A percentile compares a stretch with the other conserved stretches of the same genome.
phyloP scores from a whole-genome alignment of 2,888 invertebrate genomes.

The Chrysolina oricalcia region DNA sequence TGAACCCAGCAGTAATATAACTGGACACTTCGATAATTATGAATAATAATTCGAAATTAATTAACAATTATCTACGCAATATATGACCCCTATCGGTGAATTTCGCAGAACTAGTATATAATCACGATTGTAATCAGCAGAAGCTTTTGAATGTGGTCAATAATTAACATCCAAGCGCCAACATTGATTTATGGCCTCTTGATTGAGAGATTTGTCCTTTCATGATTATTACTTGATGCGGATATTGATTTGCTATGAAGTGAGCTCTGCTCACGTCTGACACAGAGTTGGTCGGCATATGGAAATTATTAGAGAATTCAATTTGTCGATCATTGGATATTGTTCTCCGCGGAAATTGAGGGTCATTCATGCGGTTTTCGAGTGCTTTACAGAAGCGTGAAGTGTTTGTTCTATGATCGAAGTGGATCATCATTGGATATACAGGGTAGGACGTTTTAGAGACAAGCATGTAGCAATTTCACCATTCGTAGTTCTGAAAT shows the following conservation, averaged over 20 bases:
- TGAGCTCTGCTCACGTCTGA: not conserved
- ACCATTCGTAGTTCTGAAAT: no score
- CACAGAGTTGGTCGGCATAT: not conserved
- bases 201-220: constrained; percentile 45
- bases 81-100: not conserved
- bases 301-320: constrained; percentile 3
- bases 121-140: not conserved
- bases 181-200: constrained; percentile 46
- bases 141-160: constrained; percentile 1
- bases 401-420: no score
- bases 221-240: constrained; percentile 31
- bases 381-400: no score
- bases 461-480: no score
- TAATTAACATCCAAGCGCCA: not conserved
- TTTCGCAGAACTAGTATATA: not conserved
- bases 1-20: no score
- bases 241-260: constrained; percentile 35
- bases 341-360: not conserved
- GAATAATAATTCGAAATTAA: not conserved
- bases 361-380: no score
- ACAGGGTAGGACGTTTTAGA: no score
- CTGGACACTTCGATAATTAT: no score
- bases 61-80: not conserved
- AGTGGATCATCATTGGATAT: no score
- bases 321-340: not conserved